Evolutionary conservation across 2,797 vertebrate species (phyloP).

Genomic region (Poeciliopsis turneri): DNA sequence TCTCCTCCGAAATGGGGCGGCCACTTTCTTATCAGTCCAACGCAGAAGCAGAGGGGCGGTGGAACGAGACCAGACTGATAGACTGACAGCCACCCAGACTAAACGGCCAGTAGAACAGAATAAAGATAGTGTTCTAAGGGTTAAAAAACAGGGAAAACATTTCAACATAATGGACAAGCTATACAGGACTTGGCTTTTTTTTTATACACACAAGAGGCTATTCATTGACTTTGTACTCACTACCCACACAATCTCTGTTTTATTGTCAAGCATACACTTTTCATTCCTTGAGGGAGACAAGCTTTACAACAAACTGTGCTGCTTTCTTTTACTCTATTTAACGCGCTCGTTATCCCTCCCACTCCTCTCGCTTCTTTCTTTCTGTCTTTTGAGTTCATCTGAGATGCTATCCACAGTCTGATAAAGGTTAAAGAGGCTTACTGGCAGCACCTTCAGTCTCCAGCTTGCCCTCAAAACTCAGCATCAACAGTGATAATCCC

Average conservation of each 20-base stretch:
- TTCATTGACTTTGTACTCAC: slow-evolving; percentile 45
- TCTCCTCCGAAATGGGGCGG: slow-evolving; percentile 73
- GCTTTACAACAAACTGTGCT: slow-evolving; percentile 17
- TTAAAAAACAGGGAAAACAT: slow-evolving; percentile 35
- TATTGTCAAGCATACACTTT: slow-evolving; percentile 9
- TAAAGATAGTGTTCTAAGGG: slow-evolving; percentile 41
- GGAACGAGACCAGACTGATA: slow-evolving; percentile 31
- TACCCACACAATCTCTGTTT: slow-evolving; percentile 3
- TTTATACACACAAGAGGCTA: not conserved
- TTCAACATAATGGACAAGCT: slow-evolving; percentile 39
- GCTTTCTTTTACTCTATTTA: not conserved
- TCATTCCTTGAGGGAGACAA: slow-evolving; percentile 14
- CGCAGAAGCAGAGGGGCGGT: slow-evolving; percentile 67
- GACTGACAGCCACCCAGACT: slow-evolving; percentile 36
- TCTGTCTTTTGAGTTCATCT: slow-evolving; percentile 56
- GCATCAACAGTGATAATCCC: slow-evolving; percentile 45
- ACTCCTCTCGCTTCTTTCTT: slow-evolving; percentile 24
- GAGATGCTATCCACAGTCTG: slow-evolving; percentile 59
- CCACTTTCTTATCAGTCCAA: slow-evolving; percentile 72
- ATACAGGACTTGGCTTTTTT: slow-evolving; percentile 12
- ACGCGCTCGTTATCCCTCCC: slow-evolving; percentile 7
- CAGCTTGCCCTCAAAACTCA: slow-evolving; percentile 44
- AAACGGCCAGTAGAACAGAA: slow-evolving; percentile 46
- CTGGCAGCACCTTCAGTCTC: slow-evolving; percentile 51
- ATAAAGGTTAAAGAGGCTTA: slow-evolving; percentile 64